Percentiles rank a stretch among this genome's conserved stretches.
Evolutionary conservation across 2,113 vertebrate species (phyloP).

Genomic region (Loxodonta africana): DNA sequence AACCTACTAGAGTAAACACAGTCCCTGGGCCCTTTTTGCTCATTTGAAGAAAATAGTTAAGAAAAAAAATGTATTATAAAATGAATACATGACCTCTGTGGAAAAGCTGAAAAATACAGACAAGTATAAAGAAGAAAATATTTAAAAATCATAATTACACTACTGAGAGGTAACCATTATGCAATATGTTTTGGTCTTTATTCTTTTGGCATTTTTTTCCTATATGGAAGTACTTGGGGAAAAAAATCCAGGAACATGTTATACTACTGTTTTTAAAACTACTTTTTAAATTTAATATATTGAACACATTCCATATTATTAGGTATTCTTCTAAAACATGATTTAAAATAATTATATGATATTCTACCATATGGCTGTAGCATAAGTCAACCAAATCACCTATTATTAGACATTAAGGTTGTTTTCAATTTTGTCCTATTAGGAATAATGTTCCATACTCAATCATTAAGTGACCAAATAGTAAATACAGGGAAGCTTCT

Average conservation of each 20-base stretch:
- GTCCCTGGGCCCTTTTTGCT: slow-evolving; percentile 18
- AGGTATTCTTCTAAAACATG: slow-evolving; percentile 60
- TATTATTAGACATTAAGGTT: slow-evolving; percentile 35
- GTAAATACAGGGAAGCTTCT: not conserved
- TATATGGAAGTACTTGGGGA: slow-evolving; percentile 21
- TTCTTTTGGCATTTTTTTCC: slow-evolving; percentile 37
- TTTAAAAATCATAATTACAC: slow-evolving; percentile 26
- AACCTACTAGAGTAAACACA: slow-evolving; percentile 54
- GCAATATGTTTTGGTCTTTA: slow-evolving; percentile 52
- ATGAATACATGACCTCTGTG: slow-evolving; percentile 34
- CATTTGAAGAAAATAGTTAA: slow-evolving; percentile 72
- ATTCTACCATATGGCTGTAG: slow-evolving; percentile 13
- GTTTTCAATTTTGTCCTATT: slow-evolving; percentile 49
- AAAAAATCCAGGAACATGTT: not conserved
- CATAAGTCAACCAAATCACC: slow-evolving; percentile 57
- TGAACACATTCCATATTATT: slow-evolving; percentile 51
- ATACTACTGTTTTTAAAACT: slow-evolving; percentile 55
- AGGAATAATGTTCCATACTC: slow-evolving; percentile 53
- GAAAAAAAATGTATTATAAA: slow-evolving; percentile 43
- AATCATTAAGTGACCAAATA: slow-evolving; percentile 42
- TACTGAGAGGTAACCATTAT: slow-evolving; percentile 33
- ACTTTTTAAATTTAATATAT: slow-evolving; percentile 62
- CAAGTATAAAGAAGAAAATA: slow-evolving; percentile 51
- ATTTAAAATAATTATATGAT: slow-evolving; percentile 53
- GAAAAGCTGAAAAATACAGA: slow-evolving; percentile 52